Percentiles rank a stretch among this genome's conserved stretches.
Evolutionary conservation across 1,140 invertebrate genomes (phyloP).

Genomic region (Drosophila sulfurigaster): DNA sequence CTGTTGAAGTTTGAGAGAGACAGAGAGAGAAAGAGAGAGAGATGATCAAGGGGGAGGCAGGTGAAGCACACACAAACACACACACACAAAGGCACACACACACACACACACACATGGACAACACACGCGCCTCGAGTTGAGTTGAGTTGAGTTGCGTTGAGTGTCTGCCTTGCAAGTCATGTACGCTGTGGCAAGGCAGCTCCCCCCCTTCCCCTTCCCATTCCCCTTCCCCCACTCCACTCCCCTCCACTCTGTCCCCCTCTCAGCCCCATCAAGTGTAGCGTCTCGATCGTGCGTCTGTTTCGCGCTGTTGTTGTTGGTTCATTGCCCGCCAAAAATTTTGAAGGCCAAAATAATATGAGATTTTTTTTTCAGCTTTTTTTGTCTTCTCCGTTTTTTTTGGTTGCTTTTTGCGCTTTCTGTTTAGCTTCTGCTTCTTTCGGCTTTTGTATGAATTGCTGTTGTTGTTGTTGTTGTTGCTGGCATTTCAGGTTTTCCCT

Average conservation of each 20-base stretch:
- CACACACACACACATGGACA: constrained; percentile 17
- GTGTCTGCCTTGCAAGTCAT: constrained; percentile 48
- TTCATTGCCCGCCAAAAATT: constrained; percentile 84
- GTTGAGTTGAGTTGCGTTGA: constrained; percentile 5
- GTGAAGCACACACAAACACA: not conserved
- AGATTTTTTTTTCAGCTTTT: constrained; percentile 58
- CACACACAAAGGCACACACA: constrained; percentile 13
- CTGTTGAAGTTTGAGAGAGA: constrained; percentile 6
- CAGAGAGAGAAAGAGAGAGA: not conserved
- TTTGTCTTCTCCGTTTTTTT: constrained; percentile 42
- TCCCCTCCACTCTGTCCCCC: not conserved
- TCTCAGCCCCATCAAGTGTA: constrained; percentile 1
- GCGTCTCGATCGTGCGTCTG: constrained; percentile 50
- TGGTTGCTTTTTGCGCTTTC: constrained; percentile 56
- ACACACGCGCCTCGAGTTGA: constrained; percentile 37
- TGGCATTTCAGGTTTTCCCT: constrained; percentile 80
- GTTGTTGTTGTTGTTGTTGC: constrained; percentile 36
- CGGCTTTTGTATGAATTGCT: constrained; percentile 58
- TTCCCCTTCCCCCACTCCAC: not conserved
- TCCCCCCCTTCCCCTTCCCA: not conserved
- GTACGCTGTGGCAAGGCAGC: constrained; percentile 20
- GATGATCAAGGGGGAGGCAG: not conserved
- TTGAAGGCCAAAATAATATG: constrained; percentile 84
- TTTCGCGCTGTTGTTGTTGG: constrained; percentile 79
- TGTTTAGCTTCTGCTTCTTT: constrained; percentile 64